Percentiles rank a stretch among this genome's conserved stretches.
phyloP scores from a whole-genome alignment of 23 tunicate species.

The Styela clava region DNA sequence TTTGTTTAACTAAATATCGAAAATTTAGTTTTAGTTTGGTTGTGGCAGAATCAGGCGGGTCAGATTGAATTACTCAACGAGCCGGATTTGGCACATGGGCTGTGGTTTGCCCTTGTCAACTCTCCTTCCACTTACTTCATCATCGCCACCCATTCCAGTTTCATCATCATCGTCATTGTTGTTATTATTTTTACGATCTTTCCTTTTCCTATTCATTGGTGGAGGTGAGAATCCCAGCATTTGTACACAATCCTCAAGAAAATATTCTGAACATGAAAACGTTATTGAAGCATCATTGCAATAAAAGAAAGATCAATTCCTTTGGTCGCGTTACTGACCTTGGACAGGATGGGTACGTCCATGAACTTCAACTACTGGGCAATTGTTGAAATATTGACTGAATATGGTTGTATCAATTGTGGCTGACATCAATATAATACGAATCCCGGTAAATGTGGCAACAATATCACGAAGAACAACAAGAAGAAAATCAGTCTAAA shows the following conservation, averaged over 20 bases:
- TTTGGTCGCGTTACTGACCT: constrained; percentile 29
- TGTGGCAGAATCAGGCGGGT: too few species aligned
- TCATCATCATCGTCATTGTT: constrained; percentile 72
- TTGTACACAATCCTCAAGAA: constrained; percentile 91
- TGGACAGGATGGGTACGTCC: constrained; percentile 93
- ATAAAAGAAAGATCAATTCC: not conserved
- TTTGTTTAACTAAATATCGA: too few species aligned
- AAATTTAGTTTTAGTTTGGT: too few species aligned
- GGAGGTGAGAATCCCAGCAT: constrained; percentile 85
- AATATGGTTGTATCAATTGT: constrained; percentile 89
- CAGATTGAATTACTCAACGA: too few species aligned
- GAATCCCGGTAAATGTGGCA: constrained; percentile 76
- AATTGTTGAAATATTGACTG: constrained; percentile 76
- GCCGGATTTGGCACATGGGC: too few species aligned
- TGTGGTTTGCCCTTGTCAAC: too few species aligned
- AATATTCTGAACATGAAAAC: constrained; percentile 61
- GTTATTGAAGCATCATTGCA: not conserved
- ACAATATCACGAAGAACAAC: constrained; percentile 93
- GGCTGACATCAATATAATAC: constrained; percentile 91
- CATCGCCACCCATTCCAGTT: constrained; percentile 40
- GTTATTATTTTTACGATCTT: constrained; percentile 42
- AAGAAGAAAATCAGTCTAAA: constrained; percentile 85
- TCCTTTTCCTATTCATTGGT: constrained; percentile 36
- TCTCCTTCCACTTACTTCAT: constrained; percentile 41
- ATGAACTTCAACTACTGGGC: constrained; percentile 85